Percentiles rank a stretch among this genome's conserved stretches.
Conservation (phyloP, 2,888 invertebrate species). For the Apotomis betuletana region DNA sequence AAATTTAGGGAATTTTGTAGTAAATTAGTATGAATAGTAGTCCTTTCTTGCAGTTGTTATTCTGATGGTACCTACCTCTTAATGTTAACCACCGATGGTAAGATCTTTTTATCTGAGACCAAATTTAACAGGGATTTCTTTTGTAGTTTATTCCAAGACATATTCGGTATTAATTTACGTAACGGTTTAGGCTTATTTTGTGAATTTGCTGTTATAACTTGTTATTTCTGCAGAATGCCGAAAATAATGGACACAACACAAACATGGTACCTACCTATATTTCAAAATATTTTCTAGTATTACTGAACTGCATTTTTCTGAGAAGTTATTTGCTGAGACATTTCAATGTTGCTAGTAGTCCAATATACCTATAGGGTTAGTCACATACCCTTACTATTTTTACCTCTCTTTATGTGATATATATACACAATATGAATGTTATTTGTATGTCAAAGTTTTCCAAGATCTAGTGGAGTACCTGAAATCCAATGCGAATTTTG, state of each 20-base stretch:
- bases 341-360: neutral
- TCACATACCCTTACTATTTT: neutral
- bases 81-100: neutral
- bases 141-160: neutral
- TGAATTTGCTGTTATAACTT: neutral
- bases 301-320: neutral
- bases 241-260: constrained; percentile 15
- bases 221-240: constrained; percentile 8
- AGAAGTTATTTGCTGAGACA: constrained; percentile 16
- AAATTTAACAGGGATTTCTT: neutral
- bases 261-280: neutral
- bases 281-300: neutral
- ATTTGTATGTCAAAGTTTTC: constrained; percentile 12
- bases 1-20: constrained; percentile 19
- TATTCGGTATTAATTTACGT: constrained; percentile 1
- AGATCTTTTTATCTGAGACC: neutral
- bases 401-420: neutral
- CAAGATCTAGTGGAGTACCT: constrained; percentile 9
- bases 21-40: constrained; percentile 1
- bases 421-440: constrained; percentile 9
- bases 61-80: constrained; percentile 1
- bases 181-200: constrained; percentile 1
- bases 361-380: neutral
- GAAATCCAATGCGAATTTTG: neutral
- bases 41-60: neutral